Base-by-base conservation (phyloP, 2,797 vertebrate genomes). In the Pipistrellus pygmaeus region DNA sequence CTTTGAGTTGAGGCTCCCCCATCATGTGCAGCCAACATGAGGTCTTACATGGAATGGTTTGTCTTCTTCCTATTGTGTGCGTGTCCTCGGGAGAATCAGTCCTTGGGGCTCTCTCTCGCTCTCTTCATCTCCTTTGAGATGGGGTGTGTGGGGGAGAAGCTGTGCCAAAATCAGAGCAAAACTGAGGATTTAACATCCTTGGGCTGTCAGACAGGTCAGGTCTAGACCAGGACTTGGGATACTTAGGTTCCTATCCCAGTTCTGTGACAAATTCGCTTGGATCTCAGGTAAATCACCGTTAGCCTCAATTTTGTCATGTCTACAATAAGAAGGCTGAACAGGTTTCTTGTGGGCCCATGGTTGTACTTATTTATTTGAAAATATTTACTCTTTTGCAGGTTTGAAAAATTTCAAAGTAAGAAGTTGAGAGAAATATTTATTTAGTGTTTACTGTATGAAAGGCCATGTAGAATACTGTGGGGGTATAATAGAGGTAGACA, bases 351-450 rank as follows among this genome's bases (percentile, higher is more conserved):
- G 51, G 30, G 23, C 90, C 20, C 25, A 38, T 32, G 46, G 66
- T 69, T 82, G 9, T 85, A 82, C 51, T 60, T 90, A 83, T 32
- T 27, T 87, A 53, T 90, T 83, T 46, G 35, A 91, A 73, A 93
- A 69, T 71, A 55, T 46, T 83, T 91, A 44, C 13, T 48, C 6
- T 88, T 85, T 11, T 41, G 5, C 30, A 46, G 10, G 1, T 80
- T 92, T 83, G 14, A 69, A 78, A 38, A 0, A 83, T 94, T 92
- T 86, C n/a, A 68, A 81, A 96, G 72, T 68, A 80, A 72, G 18
- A 83, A 66, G 7, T 85, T 66, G 41, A 60, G 48, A 23, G 3
- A 92, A 13, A 3, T 51, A 48, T 41, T 48, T 88, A 55, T 51
- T 94, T 93, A 30, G 25, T 78, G 35, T 18, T 82, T 85, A 41